A percentile compares a stretch with the other conserved stretches of the same genome.
Conservation (phyloP, 2,113 vertebrate genomes). For the Tyto alba region DNA sequence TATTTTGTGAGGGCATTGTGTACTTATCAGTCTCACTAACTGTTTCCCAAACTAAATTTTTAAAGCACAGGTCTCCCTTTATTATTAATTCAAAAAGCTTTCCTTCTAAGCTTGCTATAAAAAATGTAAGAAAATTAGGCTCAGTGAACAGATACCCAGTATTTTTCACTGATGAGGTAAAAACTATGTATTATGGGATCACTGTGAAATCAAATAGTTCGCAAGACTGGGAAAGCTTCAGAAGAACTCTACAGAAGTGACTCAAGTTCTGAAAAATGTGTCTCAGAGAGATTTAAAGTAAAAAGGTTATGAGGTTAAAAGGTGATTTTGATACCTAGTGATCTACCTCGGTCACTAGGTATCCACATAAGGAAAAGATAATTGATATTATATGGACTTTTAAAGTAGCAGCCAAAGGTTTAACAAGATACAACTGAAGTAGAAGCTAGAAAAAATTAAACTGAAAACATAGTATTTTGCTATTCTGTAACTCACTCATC, state of each 20-base stretch:
- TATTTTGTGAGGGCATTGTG: neutral
- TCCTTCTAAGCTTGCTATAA: conserved; percentile 75
- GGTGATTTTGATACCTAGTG: neutral
- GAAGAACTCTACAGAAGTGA: neutral
- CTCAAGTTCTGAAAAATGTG: neutral
- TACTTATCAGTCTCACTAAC: conserved; percentile 76
- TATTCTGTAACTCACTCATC: neutral
- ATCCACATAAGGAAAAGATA: neutral
- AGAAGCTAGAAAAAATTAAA: neutral
- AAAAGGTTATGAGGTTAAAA: neutral
- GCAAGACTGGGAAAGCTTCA: neutral
- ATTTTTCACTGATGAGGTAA: neutral
- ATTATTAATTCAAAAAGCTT: conserved; percentile 80
- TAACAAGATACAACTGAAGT: neutral
- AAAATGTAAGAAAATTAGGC: conserved; percentile 64
- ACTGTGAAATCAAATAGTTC: neutral
- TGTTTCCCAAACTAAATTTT: conserved; percentile 67
- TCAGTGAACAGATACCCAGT: neutral
- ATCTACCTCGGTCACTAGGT: neutral
- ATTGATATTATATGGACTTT: neutral
- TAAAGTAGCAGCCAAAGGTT: neutral
- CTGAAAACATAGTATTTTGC: neutral
- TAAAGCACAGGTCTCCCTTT: conserved; percentile 74
- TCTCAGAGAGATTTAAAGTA: neutral
- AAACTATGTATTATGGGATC: neutral